Evolutionary conservation across 2,113 vertebrate genomes (phyloP).

Genomic region (Galemys pyrenaicus): DNA sequence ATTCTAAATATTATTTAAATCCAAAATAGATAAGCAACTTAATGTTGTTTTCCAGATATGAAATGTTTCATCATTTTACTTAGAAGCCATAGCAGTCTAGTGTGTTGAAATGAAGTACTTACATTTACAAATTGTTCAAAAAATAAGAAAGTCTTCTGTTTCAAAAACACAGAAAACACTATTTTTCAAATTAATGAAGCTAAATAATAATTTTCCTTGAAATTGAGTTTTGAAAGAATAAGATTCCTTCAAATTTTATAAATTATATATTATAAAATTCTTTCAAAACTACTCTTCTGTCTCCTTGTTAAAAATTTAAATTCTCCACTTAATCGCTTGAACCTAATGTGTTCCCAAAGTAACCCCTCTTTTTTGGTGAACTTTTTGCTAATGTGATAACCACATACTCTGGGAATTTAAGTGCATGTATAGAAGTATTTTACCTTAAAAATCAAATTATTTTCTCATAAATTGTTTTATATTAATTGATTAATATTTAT

Average conservation of each 20-base stretch:
- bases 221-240: too few species aligned
- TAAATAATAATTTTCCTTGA: neutral
- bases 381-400: neutral
- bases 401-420: neutral
- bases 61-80: neutral
- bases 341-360: neutral
- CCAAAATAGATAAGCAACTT: neutral
- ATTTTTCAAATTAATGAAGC: constrained; percentile 26
- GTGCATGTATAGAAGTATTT: constrained; percentile 2
- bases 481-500: neutral
- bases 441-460: neutral
- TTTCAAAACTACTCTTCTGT: neutral
- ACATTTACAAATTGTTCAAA: neutral
- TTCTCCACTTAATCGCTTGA: neutral
- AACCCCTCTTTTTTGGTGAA: neutral
- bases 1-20: neutral
- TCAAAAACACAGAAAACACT: neutral
- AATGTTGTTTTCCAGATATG: neutral
- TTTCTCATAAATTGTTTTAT: neutral
- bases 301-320: constrained; percentile 4
- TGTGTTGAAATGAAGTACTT: neutral
- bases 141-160: neutral
- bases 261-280: too few species aligned
- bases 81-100: neutral
- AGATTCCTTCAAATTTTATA: too few species aligned